These are phyloP conservation scores for Amphiura filiformis DNA, from an alignment of 35 echinoderm and acorn worm genomes.

Conservation along the genomic window DNA sequence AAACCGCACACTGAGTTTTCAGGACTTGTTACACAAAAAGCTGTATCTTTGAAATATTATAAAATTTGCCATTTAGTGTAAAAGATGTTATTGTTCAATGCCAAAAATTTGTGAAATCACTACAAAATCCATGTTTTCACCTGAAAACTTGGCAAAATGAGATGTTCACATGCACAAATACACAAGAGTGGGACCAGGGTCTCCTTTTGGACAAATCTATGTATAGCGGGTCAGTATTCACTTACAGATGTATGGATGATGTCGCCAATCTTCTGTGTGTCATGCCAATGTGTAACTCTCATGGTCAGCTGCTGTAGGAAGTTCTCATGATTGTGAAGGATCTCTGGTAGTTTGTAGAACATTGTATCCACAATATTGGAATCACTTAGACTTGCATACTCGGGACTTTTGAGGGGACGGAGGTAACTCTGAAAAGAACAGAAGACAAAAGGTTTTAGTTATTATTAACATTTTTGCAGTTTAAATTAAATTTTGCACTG, in stretches of 20 bases:
- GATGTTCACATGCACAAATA: no score
- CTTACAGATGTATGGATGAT: constrained; percentile 88
- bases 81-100: no score
- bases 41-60: no score
- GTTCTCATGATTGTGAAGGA: constrained; percentile 78
- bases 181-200: no score
- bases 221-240: no score
- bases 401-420: constrained; percentile 89
- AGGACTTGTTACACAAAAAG: no score
- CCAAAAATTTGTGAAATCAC: no score
- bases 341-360: constrained; percentile 98
- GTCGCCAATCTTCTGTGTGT: constrained; percentile 86
- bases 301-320: constrained; percentile 89
- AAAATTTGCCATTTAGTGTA: no score
- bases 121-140: no score
- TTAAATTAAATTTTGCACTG: neutral
- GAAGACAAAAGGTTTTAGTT: neutral
- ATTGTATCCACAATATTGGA: constrained; percentile 73
- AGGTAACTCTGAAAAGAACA: constrained; percentile 75
- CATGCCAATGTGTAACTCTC: constrained; percentile 79
- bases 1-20: no score
- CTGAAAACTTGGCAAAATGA: no score
- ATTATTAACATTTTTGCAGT: neutral
- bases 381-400: constrained; percentile 73
- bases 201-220: no score